These are phyloP conservation scores for Eulemur rubriventer DNA, from an alignment of 2,797 vertebrate species.

Conservation along the genomic window DNA sequence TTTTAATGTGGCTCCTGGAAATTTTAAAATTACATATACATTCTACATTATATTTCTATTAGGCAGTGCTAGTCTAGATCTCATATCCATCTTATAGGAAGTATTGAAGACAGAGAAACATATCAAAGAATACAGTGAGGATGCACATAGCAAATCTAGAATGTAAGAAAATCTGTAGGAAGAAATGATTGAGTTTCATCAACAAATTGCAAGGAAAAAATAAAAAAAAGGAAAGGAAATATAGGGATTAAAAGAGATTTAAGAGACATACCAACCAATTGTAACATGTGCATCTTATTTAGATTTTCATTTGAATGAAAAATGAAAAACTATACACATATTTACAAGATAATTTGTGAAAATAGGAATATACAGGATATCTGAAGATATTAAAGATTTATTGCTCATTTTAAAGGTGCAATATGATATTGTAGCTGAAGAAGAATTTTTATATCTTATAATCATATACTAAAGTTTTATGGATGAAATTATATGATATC, in stretches of 20 bases:
- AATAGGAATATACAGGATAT: not conserved
- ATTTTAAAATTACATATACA: not conserved
- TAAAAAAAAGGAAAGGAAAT: slow-evolving; percentile 83
- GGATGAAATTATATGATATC: not conserved
- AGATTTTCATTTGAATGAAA: slow-evolving; percentile 19
- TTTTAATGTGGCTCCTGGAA: not conserved
- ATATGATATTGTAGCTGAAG: not conserved
- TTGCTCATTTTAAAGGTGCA: not conserved
- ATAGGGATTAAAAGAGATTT: not conserved
- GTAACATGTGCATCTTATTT: not conserved
- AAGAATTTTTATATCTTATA: not conserved
- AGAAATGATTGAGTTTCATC: slow-evolving; percentile 31
- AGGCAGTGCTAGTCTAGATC: not conserved
- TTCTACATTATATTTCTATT: not conserved
- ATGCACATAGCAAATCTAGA: not conserved
- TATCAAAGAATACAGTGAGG: not conserved
- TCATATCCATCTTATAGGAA: not conserved
- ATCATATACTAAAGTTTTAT: not conserved
- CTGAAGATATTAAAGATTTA: not conserved
- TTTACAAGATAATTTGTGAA: not conserved
- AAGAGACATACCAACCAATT: not conserved
- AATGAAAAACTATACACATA: not conserved
- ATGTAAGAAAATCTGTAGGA: slow-evolving; percentile 54
- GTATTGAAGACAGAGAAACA: not conserved
- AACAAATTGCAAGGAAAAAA: not conserved